Evolutionary conservation across 2,113 vertebrate genomes (phyloP), one percentile per base, ranked within the genome.

Genomic region (Haplochromis vanheusdeni): DNA sequence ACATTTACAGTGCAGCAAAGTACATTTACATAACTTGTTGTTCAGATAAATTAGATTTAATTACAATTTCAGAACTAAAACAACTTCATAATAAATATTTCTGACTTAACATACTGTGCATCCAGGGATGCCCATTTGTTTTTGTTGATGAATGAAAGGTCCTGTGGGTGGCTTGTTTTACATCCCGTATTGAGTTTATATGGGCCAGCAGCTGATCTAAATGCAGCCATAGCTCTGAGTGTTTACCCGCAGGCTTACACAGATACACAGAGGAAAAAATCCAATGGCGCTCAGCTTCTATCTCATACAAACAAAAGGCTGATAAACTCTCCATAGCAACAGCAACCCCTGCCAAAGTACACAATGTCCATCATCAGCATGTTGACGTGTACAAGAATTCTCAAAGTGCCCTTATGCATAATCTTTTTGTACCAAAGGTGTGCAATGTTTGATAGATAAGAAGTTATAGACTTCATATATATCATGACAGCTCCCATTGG

Each of bases 281-380:
- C 82, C 84, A 62, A 8, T 13, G 11, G 51, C 31, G 58, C 47
- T 79, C 84, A 77, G 42, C 14, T 60, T 33, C 83, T 91, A 90
- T 91, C 87, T 83, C 68, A 45, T 21, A 7, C 80, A 83, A 87
- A 91, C 86, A 92, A 85, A 68, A 51, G 84, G 80, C 49, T 62
- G 87, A 87, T 86, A 86, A 88, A 62, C 54, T 73, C 17, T 55
- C 85, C 84, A 56, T 83, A 79, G 84, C 83, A 89, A 91, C 88
- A 77, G 62, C 33, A 65, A 21, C 40, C 73, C 52, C 47, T 10
- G 47, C 55, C 23, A 23, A 31, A 85, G 28, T 7, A 9, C 84
- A 88, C 23, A 19, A 1, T 23, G 86, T 81, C 23, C 81, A 37
- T 6, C 10, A 33, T 10, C n/a, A 81, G 79, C 19, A 58, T 26